These are phyloP conservation scores for Apteryx owenii DNA, from an alignment of 2,113 vertebrate species.

Conservation along the genomic window DNA sequence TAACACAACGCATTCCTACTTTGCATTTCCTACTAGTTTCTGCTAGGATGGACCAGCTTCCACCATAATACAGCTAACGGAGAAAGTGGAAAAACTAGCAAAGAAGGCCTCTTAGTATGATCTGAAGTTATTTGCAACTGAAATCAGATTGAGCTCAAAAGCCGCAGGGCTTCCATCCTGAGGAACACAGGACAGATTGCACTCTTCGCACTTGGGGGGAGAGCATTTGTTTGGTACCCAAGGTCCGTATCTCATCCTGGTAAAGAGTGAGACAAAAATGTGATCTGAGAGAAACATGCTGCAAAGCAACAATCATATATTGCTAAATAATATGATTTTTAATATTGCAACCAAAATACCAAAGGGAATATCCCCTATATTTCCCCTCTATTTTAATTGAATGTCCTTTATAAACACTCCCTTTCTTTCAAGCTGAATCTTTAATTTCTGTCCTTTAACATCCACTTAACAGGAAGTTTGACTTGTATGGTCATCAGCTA, in stretches of 20 bases:
- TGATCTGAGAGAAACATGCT: background rate
- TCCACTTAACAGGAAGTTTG: background rate
- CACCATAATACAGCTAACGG: background rate
- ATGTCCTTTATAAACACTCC: background rate
- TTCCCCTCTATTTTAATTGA: background rate
- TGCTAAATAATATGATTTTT: background rate
- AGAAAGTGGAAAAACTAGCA: background rate
- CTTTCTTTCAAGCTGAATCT: background rate
- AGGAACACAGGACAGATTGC: background rate
- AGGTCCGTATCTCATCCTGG: background rate
- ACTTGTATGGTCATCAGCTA: background rate
- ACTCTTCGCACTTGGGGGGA: background rate
- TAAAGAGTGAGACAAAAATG: background rate
- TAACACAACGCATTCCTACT: background rate
- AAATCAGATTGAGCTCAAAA: background rate
- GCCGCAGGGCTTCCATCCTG: background rate
- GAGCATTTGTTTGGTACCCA: background rate
- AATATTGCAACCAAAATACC: background rate
- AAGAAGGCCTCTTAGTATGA: background rate
- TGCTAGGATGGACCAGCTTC: background rate
- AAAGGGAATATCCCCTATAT: background rate
- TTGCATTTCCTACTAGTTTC: background rate
- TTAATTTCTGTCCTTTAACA: background rate
- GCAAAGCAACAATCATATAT: background rate
- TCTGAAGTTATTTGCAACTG: background rate